Conservation (phyloP, 2,113 vertebrate genomes). For the Raja brachyura region DNA sequence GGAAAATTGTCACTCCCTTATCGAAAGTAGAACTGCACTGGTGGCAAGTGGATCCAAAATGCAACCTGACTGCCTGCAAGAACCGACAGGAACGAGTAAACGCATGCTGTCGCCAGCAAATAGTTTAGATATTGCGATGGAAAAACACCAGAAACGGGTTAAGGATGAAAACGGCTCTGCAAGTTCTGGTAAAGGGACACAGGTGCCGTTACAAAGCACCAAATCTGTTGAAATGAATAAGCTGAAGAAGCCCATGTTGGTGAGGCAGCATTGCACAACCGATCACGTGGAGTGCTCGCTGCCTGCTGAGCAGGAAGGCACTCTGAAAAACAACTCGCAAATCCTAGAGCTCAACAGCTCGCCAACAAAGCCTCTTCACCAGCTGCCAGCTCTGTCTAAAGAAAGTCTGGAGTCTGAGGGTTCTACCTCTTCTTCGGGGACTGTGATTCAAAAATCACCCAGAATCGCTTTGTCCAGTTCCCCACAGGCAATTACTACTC, state of each 20-base stretch:
- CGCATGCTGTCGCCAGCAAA: slow-evolving; percentile 96
- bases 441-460: slow-evolving; percentile 48
- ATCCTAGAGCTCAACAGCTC: slow-evolving; percentile 44
- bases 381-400: slow-evolving; percentile 48
- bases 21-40: slow-evolving; percentile 52
- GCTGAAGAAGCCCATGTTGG: slow-evolving; percentile 80
- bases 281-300: slow-evolving; percentile 76
- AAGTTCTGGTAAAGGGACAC: slow-evolving; percentile 65
- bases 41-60: slow-evolving; percentile 61
- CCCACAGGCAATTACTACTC: slow-evolving; percentile 46
- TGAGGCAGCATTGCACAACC: slow-evolving; percentile 85
- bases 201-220: slow-evolving; percentile 57
- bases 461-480: slow-evolving; percentile 47
- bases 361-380: slow-evolving; percentile 43
- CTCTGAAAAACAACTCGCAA: slow-evolving; percentile 55
- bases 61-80: slow-evolving; percentile 73
- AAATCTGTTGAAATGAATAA: slow-evolving; percentile 67
- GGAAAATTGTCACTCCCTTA: slow-evolving; percentile 45
- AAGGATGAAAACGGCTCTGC: slow-evolving; percentile 88
- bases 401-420: slow-evolving; percentile 59
- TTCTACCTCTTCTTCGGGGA: slow-evolving; percentile 41
- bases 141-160: slow-evolving; percentile 92
- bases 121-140: slow-evolving; percentile 97
- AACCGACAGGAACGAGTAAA: slow-evolving; percentile 85
- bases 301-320: slow-evolving; percentile 58